phyloP scores from a whole-genome alignment of 2,113 vertebrate genomes.

The Tringa solitaria region DNA sequence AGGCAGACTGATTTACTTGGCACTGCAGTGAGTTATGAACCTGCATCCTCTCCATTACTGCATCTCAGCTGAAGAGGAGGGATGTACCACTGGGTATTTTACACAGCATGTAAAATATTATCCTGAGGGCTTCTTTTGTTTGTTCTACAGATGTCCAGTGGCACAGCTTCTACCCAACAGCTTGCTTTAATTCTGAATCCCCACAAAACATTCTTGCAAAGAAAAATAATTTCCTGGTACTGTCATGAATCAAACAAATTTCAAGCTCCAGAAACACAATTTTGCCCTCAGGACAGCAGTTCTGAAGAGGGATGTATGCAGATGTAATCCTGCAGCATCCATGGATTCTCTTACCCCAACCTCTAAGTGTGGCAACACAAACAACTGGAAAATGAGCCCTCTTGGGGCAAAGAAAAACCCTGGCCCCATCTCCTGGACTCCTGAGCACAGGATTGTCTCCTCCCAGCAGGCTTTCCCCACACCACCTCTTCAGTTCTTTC shows the following conservation, averaged over 20 bases:
- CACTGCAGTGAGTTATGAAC: too few species aligned
- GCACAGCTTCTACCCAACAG: not conserved
- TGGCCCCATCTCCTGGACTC: not conserved
- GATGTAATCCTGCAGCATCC: not conserved
- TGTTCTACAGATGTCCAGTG: not conserved
- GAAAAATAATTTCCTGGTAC: not conserved
- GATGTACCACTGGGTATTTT: too few species aligned
- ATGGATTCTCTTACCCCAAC: not conserved
- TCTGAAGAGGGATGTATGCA: not conserved
- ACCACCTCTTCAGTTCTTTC: not conserved
- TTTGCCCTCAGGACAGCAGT: not conserved
- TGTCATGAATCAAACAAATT: not conserved
- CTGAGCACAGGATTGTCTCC: not conserved
- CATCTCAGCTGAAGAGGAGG: too few species aligned
- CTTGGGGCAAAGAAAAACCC: not conserved
- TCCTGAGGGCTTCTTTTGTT: not conserved
- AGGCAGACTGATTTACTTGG: too few species aligned
- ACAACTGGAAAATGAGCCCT: not conserved
- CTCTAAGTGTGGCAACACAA: not conserved
- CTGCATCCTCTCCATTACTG: too few species aligned
- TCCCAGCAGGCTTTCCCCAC: not conserved
- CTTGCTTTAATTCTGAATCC: not conserved
- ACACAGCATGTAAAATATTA: not conserved
- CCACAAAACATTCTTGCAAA: not conserved
- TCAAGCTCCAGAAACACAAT: not conserved